These are phyloP conservation scores for Sinocyclocheilus rhinocerous DNA, from an alignment of 2,113 vertebrate genomes.

Conservation along the genomic window DNA sequence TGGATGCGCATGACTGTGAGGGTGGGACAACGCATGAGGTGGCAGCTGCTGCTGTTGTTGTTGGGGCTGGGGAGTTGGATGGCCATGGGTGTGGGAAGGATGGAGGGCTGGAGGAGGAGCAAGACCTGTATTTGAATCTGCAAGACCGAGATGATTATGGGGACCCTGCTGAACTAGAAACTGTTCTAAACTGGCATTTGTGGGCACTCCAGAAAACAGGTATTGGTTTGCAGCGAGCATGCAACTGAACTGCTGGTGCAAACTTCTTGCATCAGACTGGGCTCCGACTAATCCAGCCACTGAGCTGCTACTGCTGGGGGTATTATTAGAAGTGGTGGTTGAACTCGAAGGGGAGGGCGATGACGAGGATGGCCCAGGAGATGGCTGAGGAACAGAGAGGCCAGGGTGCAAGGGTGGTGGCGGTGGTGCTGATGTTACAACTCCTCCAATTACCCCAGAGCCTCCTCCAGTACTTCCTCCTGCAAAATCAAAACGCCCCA, in stretches of 20 bases:
- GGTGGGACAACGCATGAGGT: conserved; percentile 77
- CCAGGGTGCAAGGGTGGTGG: conserved; percentile 78
- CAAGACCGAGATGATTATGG: conserved; percentile 76
- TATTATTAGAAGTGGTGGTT: conserved; percentile 70
- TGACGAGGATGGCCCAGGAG: conserved; percentile 73
- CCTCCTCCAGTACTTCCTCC: conserved; percentile 67
- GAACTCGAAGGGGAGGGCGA: conserved; percentile 75
- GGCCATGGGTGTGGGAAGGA: conserved; percentile 74
- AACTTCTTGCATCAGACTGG: conserved; percentile 79
- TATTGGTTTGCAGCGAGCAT: conserved; percentile 83
- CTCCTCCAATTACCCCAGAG: conserved; percentile 72
- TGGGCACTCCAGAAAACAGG: conserved; percentile 78
- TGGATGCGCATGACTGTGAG: conserved; percentile 77
- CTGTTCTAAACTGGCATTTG: conserved; percentile 81
- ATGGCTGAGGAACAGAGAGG: conserved; percentile 76
- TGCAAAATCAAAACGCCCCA: conserved; percentile 79
- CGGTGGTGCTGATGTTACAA: conserved; percentile 73
- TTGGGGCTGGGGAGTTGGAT: conserved; percentile 69
- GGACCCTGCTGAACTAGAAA: conserved; percentile 80
- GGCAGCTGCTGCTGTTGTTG: conserved; percentile 79
- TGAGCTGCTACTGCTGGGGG: conserved; percentile 72
- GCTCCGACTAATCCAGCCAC: conserved; percentile 72
- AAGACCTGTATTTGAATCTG: conserved; percentile 72
- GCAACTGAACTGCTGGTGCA: conserved; percentile 83
- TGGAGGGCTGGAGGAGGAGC: conserved; percentile 78